Base-by-base conservation (phyloP, 1,140 invertebrate species). In the Drosophila sp. region DNA sequence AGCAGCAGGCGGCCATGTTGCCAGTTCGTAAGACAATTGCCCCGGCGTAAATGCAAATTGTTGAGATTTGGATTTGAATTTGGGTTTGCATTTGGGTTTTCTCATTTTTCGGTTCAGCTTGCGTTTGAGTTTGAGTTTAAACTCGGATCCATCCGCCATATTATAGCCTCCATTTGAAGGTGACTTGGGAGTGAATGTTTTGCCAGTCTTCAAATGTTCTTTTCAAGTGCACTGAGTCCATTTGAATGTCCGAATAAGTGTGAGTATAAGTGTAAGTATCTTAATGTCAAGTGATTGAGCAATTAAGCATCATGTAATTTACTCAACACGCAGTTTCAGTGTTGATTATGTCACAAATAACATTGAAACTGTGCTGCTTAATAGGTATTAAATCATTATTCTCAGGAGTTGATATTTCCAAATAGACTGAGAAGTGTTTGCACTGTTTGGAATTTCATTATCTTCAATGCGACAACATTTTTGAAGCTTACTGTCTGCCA, bases 21-120 rank as follows among this genome's bases (percentile, higher is more conserved):
- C 75, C 78, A 89, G 78, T 87, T 82, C 48, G 78, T 83, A 80
- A 87, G 83, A 80, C 83, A 80, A 89, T 80, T 89, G 76, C 40
- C 51, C 65, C 65, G 57, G 41, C 57, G 25, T 65, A 67, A 78
- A 73, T 86, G 77, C 72, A 86, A 86, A 72, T 65, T 69, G 78
- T 29, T 71, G 43, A 46, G 63, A 62, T 72, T 79, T 41, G 51
- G 40, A 36, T 72, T 66, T 38, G 43, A 65, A 36, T 59, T 59
- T 43, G 41, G 38, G 43, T 58, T 51, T 27, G 41, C 16, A 38
- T 25, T 43, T 73, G 25, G 16, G n/a, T n/a, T 40, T 40, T 34
- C 16, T 9, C 40, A 0, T 13, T 40, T 27, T n/a, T n/a, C n/a
- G n/a, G n/a, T n/a, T n/a, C n/a, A n/a, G 13, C 7, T n/a, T n/a